These are phyloP conservation scores for Lophotis ruficrista DNA, from an alignment of 2,113 vertebrate genomes.

Conservation along the genomic window DNA sequence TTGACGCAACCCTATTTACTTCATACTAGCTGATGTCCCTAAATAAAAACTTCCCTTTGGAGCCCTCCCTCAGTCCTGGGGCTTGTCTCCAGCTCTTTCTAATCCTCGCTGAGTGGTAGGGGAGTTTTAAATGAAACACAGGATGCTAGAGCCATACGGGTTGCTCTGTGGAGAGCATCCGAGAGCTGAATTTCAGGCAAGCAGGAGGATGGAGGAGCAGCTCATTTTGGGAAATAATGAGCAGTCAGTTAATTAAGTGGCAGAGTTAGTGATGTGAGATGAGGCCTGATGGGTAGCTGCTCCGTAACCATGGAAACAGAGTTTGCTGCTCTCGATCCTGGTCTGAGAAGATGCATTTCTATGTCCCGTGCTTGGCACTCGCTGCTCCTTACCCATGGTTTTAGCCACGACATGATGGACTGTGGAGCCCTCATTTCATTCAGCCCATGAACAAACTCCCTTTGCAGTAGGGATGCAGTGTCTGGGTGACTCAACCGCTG, in stretches of 20 bases:
- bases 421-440: background rate
- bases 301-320: background rate
- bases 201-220: conserved; percentile 19
- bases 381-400: background rate
- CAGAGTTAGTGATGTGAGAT: conserved; percentile 61
- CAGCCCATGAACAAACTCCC: background rate
- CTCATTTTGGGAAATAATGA: conserved; percentile 54
- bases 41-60: background rate
- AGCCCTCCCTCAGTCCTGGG: background rate
- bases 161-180: background rate
- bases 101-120: background rate
- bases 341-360: conserved; percentile 35
- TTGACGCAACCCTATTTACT: background rate
- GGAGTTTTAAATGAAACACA: background rate
- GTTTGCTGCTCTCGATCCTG: conserved; percentile 12
- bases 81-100: background rate
- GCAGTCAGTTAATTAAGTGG: conserved; percentile 67
- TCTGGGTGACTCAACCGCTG: background rate
- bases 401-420: background rate
- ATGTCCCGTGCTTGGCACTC: background rate
- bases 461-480: background rate
- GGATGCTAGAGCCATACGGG: background rate
- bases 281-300: conserved; percentile 10
- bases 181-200: background rate
- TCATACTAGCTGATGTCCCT: background rate